Evolutionary conservation across 2,888 invertebrate species (phyloP), one percentile per base, ranked within the genome.

Genomic region (Leucophenga montana): DNA sequence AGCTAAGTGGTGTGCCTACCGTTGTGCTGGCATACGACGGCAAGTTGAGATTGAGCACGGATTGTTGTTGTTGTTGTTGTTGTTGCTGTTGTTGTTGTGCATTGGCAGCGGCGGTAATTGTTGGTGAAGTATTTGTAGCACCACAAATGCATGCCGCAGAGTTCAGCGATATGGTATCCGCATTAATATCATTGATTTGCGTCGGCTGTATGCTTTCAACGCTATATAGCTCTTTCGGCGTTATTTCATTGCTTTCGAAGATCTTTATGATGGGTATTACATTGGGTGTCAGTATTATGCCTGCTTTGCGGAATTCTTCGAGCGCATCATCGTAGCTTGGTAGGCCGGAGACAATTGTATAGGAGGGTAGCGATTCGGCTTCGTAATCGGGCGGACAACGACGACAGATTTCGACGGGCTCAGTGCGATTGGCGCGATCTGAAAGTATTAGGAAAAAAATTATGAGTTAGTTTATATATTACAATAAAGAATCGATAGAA

Each of bases 251-350:
- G 68, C 75, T 79, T 57, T 88, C 88, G 70, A 88, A 88, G 22
- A 88, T 84, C 75, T 88, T 88, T 33, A 88, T 85, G 16, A 88
- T 75, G 1, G 87, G 88, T 69, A 87, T 78, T 46, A 83, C 73
- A n/a, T 83, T n/a, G n/a, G 89, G 83, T 1, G 85, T 81, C 0
- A 88, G 78, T 39, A 88, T 82, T 9, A 88, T 86, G 67, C 88
- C 88, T 4, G 88, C 87, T 73, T 90, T 89, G 39, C 90, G 89
- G 77, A 92, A 89, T 82, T 92, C 91, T 79, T 91, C 91, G 68
- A 92, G 83, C 3, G 92, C 92, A 82, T 92, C 92, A 70, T 92
- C 92, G 82, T 92, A 92, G 33, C 90, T 91, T 56, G 92, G 92
- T 65, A 92, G 86, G 4, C 92, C 92, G n/a, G 92, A 92, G 59